Evolutionary conservation across 2,888 invertebrate species (phyloP), one percentile per base, ranked within the genome.

Genomic region (Lymantria dispar): DNA sequence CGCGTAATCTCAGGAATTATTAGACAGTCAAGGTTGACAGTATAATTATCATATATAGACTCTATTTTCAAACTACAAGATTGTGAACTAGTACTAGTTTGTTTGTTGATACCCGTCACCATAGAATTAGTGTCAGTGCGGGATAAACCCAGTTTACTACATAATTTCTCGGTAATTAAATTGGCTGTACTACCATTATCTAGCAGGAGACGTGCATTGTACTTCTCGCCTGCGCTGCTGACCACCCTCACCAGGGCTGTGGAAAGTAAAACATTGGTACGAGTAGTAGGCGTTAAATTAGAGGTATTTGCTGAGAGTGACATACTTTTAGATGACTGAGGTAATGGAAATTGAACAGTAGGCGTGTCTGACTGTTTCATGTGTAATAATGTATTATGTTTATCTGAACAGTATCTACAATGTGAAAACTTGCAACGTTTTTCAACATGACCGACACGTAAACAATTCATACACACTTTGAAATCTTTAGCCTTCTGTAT

Each of bases 151-250:
- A 60, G 56, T 44, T 55, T 58, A 12, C 31, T 45, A 38, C 48
- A 53, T 3, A 61, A 39, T 8, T 13, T 30, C n/a, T 45, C 8
- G 1, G 63, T 56, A 7, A 58, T 39, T 30, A 56, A 56, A 30
- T 58, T 53, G 11, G 55, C 47, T 10, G 58, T 58, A 37, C 60
- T 58, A 9, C 60, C 60, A 38, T 58, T 58, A 44, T 57, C 58
- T 8, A 62, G n/a, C n/a, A n/a, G n/a, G n/a, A n/a, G n/a, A n/a
- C n/a, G n/a, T n/a, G n/a, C n/a, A n/a, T n/a, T n/a, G 40, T 39
- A 36, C 22, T 40, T 43, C 38, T 11, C n/a, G 8, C 30, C 37
- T 30, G 39, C 39, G 22, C 13, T 11, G 30, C 12, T 14, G 9
- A 14, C 12, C 44, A 45, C 45, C 13, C 14, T 44, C 48, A 13